A percentile compares a stretch with the other conserved stretches of the same genome.
Conservation (phyloP, 2,888 invertebrate species). For the Drosophila subsilvestris region DNA sequence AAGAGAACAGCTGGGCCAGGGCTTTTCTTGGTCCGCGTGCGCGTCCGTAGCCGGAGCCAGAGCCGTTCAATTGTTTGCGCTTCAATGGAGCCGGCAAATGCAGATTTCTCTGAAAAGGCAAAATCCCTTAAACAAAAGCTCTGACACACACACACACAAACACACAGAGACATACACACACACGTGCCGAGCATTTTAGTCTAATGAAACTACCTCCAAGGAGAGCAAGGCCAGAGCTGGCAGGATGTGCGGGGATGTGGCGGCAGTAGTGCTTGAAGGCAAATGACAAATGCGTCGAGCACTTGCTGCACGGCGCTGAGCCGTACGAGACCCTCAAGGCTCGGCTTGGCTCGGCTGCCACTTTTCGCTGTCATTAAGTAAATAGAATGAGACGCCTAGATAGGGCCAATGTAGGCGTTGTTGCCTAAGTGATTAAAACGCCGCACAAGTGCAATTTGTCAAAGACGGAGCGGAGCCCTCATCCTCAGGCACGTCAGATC, state of each 20-base stretch:
- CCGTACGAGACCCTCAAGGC: constrained; percentile 51
- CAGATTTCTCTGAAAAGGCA: constrained; percentile 64
- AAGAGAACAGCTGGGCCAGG: constrained; percentile 69
- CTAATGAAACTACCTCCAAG: constrained; percentile 62
- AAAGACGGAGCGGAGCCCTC: constrained; percentile 15
- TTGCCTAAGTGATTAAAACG: constrained; percentile 81
- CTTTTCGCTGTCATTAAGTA: constrained; percentile 80
- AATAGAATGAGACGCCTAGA: constrained; percentile 71
- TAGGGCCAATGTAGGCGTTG: constrained; percentile 73
- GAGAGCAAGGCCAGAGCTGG: constrained; percentile 24
- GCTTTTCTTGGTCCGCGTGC: constrained; percentile 4
- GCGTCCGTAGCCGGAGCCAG: neutral
- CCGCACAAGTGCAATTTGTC: constrained; percentile 71
- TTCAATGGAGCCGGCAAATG: constrained; percentile 71
- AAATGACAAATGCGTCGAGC: constrained; percentile 32
- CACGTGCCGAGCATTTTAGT: constrained; percentile 62
- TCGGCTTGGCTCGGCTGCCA: constrained; percentile 53
- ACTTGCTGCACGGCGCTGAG: constrained; percentile 68
- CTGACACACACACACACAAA: constrained; percentile 13
- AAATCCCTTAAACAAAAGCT: constrained; percentile 66
- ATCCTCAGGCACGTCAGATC: neutral
- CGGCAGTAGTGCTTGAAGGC: constrained; percentile 10
- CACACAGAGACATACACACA: constrained; percentile 16
- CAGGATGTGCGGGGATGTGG: constrained; percentile 7
- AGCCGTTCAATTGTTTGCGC: constrained; percentile 70